Evolutionary conservation across 2,888 invertebrate species (phyloP), one percentile per base, ranked within the genome.

Genomic region (Dasysyrphus tricinctus): DNA sequence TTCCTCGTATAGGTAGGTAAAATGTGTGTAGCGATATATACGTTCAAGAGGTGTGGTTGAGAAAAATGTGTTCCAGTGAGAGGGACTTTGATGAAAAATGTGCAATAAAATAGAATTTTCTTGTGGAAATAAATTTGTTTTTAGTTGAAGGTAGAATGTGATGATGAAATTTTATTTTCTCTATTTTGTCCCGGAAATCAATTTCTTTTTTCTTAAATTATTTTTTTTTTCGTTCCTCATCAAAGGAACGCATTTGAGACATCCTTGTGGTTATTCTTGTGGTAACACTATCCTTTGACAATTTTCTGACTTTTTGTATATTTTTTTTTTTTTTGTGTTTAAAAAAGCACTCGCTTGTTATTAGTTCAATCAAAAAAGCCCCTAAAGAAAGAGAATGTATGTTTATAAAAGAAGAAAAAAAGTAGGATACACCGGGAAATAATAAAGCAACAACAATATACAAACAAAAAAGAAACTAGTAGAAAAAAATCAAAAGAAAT

Each of bases 21-120:
- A n/a, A 44, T 44, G 44, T 44, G 5, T n/a, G 24, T 24, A 24
- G n/a, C n/a, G n/a, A n/a, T n/a, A n/a, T n/a, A n/a, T n/a, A 6
- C 8, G 5, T 65, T 44, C 47, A 65, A 47, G 29, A 49, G 37
- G 42, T 49, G 61, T 74, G 44, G 42, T 44, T 59, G 9, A 42
- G 16, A n/a, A 32, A 65, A 29, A n/a, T 16, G 11, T 59, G 37
- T 76, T 29, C 47, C 44, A 63, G 9, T 70, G 57, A 59, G 47
- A 61, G 24, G 32, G 39, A 63, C 12, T 19, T 47, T 61, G 42
- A 65, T 72, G 70, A 51, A 79, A 83, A 74, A 57, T 57, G 57
- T 83, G 79, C 83, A 83, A 83, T 79, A 79, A 83, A 78, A 83
- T 75, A 63, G 67, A 78, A 49, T 79, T 83, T 63, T 79, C 63